phyloP scores from a whole-genome alignment of 1,140 invertebrate genomes.

The Amphibalanus amphitrite region DNA sequence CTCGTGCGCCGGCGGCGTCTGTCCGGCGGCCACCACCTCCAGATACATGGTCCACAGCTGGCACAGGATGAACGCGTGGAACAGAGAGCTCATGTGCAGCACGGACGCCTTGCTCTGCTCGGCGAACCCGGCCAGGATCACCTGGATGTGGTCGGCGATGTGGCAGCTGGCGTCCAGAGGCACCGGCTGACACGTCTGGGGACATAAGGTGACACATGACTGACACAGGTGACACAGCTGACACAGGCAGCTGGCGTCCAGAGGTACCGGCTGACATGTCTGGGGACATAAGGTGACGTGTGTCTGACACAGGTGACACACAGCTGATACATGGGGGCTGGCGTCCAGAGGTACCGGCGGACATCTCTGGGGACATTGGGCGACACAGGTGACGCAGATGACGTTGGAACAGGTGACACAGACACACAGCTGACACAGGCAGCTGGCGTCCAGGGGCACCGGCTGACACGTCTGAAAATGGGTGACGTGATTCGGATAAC shows the following conservation, averaged over 20 bases:
- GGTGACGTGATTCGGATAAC: too few species aligned
- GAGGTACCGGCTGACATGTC: slow-evolving; percentile 71
- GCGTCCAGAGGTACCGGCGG: slow-evolving; percentile 89
- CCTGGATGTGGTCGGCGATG: slow-evolving; percentile 90
- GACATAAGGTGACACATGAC: too few species aligned
- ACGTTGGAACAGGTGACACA: too few species aligned
- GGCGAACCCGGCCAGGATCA: slow-evolving; percentile 82
- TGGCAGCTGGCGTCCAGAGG: slow-evolving; percentile 89
- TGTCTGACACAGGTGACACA: too few species aligned
- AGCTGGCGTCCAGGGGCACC: slow-evolving; percentile 85
- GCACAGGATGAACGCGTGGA: slow-evolving; percentile 46
- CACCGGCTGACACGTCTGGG: slow-evolving; percentile 55
- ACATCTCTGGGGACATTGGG: slow-evolving; percentile 28
- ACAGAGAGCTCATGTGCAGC: slow-evolving; percentile 72
- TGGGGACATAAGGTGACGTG: background rate
- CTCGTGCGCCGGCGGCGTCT: slow-evolving; percentile 41
- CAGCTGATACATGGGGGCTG: slow-evolving; percentile 56
- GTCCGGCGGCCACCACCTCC: slow-evolving; percentile 61
- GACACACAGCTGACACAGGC: slow-evolving; percentile 28
- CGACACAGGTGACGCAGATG: too few species aligned
- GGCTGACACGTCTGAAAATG: slow-evolving; percentile 54
- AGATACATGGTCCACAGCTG: slow-evolving; percentile 96
- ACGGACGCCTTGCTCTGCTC: slow-evolving; percentile 82
- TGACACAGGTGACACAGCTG: too few species aligned
- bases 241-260: slow-evolving; percentile 81